Base-by-base conservation (phyloP, 2,888 invertebrate species). In the Microctonus hyperodae region DNA sequence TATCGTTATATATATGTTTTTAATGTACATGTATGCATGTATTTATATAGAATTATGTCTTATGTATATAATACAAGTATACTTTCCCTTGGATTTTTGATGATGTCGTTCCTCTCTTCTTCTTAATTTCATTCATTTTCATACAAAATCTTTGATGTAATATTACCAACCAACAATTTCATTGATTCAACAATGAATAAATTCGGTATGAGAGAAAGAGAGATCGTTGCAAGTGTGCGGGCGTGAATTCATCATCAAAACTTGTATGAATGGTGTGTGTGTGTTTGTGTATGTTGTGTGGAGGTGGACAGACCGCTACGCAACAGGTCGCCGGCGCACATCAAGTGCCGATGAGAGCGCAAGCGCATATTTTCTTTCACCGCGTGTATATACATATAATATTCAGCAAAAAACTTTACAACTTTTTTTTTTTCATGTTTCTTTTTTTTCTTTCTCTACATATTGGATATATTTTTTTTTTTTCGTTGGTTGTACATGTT, bases 241-340 rank as follows among this genome's bases (percentile, higher is more conserved):
- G 60, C 44, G 56, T 40, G 56, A 61, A 55, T 55, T 33, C 33
- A 56, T 53, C 66, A 66, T 66, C 66, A 61, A 61, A 66, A 61
- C 48, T 60, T 53, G 55, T 56, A 61, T 66, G 66, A 66, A 66
- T 66, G 66, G 66, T 66, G 55, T 60, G 23, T 58, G 35, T 35
- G 10, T 35, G 35, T 35, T 10, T 35, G 35, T 35, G 35, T 35
- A 7, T 35, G 35, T 44, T n/a, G 7, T 20, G 50, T 25, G 50
- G 60, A 50, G 60, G 60, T 60, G 50, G 56, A 63, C 37, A 35
- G 51, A 58, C 44, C 16, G 44, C 66, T 62, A 67, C 66, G 44
- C 66, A 67, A 67, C 66, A 67, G 66, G 66, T 67, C 40, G 66
- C 31, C 28, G 61, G 16, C 20, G 31, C 13, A 51, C 51, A 44